Conservation (phyloP, 30 jellyfish, hydroid and myxozoan species). For the Aurelia sp. region DNA sequence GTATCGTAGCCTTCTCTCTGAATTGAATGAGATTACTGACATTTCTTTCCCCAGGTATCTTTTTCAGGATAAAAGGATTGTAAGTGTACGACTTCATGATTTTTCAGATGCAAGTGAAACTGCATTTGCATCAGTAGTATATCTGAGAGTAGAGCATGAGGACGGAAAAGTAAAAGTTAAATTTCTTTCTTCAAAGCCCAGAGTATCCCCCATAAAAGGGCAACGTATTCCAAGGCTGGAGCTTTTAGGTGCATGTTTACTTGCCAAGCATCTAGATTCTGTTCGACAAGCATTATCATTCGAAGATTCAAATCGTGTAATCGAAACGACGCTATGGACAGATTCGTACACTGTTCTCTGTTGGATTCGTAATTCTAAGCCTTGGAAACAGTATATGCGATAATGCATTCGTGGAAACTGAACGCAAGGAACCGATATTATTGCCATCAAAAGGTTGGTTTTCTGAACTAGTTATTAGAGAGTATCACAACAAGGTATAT, state of each 20-base stretch:
- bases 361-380: slow-evolving; percentile 24
- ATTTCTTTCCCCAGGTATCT: no score
- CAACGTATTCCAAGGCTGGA: slow-evolving; percentile 33
- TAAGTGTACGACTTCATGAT: no score
- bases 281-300: not conserved
- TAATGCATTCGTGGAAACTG: not conserved
- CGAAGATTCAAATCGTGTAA: not conserved
- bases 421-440: not conserved
- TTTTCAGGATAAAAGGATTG: no score
- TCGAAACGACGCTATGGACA: slow-evolving; percentile 6
- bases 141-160: no score
- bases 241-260: no score
- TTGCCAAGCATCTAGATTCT: not conserved
- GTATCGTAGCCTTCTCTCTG: no score
- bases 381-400: slow-evolving; percentile 6
- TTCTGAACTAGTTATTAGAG: not conserved
- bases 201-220: slow-evolving; percentile 10
- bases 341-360: slow-evolving; percentile 16
- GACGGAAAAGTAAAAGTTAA: slow-evolving; percentile 1
- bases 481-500: not conserved
- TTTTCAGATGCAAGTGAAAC: slow-evolving; percentile 31
- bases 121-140: slow-evolving; percentile 15
- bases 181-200: slow-evolving; percentile 21
- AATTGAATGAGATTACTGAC: no score
- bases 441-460: no score